These are phyloP conservation scores for Oxyura jamaicensis DNA, from an alignment of 2,113 vertebrate genomes.

Conservation along the genomic window DNA sequence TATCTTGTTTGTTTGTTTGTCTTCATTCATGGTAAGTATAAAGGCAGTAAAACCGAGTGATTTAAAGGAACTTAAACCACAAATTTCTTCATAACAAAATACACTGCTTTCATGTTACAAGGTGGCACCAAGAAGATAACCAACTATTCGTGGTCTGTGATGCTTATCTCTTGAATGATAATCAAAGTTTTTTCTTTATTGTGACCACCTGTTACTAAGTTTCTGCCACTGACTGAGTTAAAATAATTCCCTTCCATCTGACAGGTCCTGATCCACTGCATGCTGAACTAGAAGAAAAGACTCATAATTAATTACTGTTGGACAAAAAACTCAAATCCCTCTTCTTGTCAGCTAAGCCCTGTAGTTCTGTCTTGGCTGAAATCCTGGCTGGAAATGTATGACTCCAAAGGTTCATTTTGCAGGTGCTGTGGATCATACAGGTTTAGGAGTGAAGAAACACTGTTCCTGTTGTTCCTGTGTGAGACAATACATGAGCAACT, in stretches of 20 bases:
- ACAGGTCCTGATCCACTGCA: not conserved
- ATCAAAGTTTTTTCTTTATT: not conserved
- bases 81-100: not conserved
- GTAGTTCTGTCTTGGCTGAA: slow-evolving; percentile 23
- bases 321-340: slow-evolving; percentile 22
- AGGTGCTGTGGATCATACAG: not conserved
- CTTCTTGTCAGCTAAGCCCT: slow-evolving; percentile 4
- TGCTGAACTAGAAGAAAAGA: slow-evolving; percentile 11
- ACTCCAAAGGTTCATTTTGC: not conserved
- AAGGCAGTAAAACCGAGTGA: not conserved
- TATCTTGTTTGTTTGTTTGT: not conserved
- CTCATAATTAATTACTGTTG: slow-evolving; percentile 20
- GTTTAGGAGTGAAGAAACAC: not conserved
- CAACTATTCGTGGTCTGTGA: not conserved
- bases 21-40: not conserved
- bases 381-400: not conserved
- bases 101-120: not conserved
- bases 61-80: not conserved
- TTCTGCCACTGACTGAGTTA: not conserved
- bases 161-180: not conserved
- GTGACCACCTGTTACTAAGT: not conserved
- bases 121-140: not conserved
- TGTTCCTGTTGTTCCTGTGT: not conserved
- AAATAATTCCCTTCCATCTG: slow-evolving; percentile 33
- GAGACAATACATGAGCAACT: not conserved